Percentiles rank a stretch among this genome's conserved stretches.
These are phyloP conservation scores for Cephus pulcher DNA, from an alignment of 2,888 invertebrate genomes.

Conservation along the genomic window DNA sequence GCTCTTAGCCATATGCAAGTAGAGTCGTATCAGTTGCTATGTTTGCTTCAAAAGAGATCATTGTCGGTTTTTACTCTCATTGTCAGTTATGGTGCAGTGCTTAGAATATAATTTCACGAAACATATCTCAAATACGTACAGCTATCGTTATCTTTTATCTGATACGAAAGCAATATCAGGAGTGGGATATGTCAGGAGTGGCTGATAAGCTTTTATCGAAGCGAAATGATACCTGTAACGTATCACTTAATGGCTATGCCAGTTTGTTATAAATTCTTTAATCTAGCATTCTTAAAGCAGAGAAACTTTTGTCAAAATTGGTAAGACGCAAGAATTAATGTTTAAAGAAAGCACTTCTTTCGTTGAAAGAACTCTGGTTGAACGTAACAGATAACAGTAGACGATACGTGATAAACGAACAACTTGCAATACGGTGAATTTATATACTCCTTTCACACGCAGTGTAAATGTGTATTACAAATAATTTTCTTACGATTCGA, in stretches of 20 bases:
- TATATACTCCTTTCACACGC: too few relatives aligned
- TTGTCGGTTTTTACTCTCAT: background rate
- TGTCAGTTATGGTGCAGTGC: background rate
- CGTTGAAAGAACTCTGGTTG: background rate
- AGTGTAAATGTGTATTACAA: too few relatives aligned
- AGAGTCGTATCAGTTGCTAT: background rate
- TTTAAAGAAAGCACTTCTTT: background rate
- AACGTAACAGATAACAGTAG: background rate
- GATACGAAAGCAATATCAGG: constrained; percentile 19
- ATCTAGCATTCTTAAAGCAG: background rate
- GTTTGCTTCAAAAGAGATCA: background rate
- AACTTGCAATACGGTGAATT: background rate
- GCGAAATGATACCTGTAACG: constrained; percentile 11
- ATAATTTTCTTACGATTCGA: background rate
- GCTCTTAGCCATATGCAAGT: background rate
- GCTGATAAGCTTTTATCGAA: constrained; percentile 22
- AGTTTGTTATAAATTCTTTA: constrained; percentile 12
- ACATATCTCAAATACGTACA: background rate
- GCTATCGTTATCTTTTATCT: constrained; percentile 17
- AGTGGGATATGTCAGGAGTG: constrained; percentile 24
- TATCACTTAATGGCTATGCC: constrained; percentile 9
- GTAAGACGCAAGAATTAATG: background rate
- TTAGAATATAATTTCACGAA: background rate
- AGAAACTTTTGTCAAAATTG: background rate
- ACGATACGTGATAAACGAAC: background rate